Conservation (phyloP, 2,888 invertebrate genomes). For the Galerucella nymphaeae region DNA sequence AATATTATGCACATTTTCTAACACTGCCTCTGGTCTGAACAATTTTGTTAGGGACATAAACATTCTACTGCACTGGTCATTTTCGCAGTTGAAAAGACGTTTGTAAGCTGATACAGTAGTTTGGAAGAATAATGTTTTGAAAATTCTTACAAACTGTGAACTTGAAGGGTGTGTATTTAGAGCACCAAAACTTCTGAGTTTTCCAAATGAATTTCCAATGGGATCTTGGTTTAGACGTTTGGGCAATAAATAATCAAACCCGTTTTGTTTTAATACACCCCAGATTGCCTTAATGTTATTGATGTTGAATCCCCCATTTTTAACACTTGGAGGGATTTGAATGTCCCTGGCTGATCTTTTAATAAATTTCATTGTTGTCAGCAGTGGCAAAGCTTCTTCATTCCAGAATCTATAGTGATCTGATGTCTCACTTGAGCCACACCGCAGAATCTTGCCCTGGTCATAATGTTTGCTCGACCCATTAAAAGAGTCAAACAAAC, state of each 20-base stretch:
- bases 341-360: slow-evolving; percentile 15
- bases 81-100: slow-evolving; percentile 27
- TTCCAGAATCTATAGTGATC: slow-evolving; percentile 27
- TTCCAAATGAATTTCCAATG: slow-evolving; percentile 2
- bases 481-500: too few relatives aligned
- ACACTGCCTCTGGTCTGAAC: not conserved
- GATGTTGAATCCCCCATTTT: slow-evolving; percentile 18
- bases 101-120: slow-evolving; percentile 16
- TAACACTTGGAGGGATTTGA: slow-evolving; percentile 10
- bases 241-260: slow-evolving; percentile 13
- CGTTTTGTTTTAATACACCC: not conserved
- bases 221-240: slow-evolving; percentile 20
- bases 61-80: slow-evolving; percentile 18
- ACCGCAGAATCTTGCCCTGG: slow-evolving; percentile 22
- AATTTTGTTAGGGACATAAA: slow-evolving; percentile 7
- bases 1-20: too few relatives aligned
- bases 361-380: slow-evolving; percentile 12
- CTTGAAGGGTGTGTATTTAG: slow-evolving; percentile 25
- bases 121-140: slow-evolving; percentile 21
- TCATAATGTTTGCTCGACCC: slow-evolving; percentile 21
- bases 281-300: slow-evolving; percentile 15
- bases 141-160: slow-evolving; percentile 14
- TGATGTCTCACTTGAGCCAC: slow-evolving; percentile 23
- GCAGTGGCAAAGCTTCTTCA: slow-evolving; percentile 24
- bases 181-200: slow-evolving; percentile 10